Base-by-base conservation (phyloP, 2,888 invertebrate species). In the Epistrophe eligans region DNA sequence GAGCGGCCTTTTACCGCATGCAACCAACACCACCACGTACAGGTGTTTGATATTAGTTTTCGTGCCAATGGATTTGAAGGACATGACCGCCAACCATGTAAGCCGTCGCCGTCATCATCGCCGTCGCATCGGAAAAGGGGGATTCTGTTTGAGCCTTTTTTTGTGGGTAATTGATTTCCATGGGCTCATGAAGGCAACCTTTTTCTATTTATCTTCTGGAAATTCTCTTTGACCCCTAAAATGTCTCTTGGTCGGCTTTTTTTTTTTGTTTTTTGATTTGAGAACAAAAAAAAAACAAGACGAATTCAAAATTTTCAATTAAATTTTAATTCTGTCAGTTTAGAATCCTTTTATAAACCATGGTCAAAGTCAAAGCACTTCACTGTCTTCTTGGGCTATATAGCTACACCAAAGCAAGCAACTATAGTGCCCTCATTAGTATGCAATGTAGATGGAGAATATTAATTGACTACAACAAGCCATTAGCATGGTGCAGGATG, bases 381-480 rank as follows among this genome's bases (percentile, higher is more conserved):
- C 35, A 60, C 52, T 60, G n/a, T 3, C 24, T 24, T 24, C 17
- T 71, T 43, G 71, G 35, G 55, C 28, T 32, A 32, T 52, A 28
- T 52, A 52, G 24, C n/a, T 24, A 24, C 24, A 40, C 15, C 60
- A n/a, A n/a, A n/a, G n/a, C n/a, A n/a, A n/a, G n/a, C n/a, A 60
- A 19, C 17, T 19, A 17, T 11, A 57, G 40, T 58, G 45, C 80
- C 85, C 52, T 77, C 73, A 85, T 85, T 85, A 85, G 85, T 85
- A 85, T 85, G 85, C 85, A 73, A 77, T 50, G 73, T 28, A 71
- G 85, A 70, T 48, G 85, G 52, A 48, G 85, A 85, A 85, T 85
- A 85, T 85, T 85, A 85, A 85, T 85, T 85, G 85, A 85, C 81
- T 85, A 85, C 81, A 85, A 85, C 85, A 85, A 85, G 85, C 77